Percentiles rank a stretch among this genome's conserved stretches.
phyloP scores from a whole-genome alignment of 2,888 invertebrate species.

The Eupithecia vulgata region DNA sequence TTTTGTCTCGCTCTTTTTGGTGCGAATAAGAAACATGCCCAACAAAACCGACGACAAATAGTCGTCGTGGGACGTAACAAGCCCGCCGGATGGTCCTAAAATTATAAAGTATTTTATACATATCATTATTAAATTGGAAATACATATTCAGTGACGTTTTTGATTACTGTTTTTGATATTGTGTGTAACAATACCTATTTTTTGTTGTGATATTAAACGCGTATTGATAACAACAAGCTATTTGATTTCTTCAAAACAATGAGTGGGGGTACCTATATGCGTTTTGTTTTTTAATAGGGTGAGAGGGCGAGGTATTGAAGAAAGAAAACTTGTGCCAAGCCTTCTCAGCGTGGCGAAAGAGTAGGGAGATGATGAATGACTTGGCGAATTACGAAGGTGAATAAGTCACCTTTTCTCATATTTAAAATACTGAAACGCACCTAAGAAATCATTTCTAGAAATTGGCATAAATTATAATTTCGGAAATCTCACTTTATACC shows the following conservation, averaged over 20 bases:
- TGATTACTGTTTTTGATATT: background rate
- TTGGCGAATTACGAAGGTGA: background rate
- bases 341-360: background rate
- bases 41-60: too few species aligned
- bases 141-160: background rate
- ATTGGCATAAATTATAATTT: background rate
- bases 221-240: background rate
- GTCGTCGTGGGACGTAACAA: too few species aligned
- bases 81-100: too few species aligned
- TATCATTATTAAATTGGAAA: background rate
- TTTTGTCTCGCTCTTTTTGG: too few species aligned
- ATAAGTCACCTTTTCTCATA: background rate
- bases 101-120: too few species aligned
- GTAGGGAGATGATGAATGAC: background rate
- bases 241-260: background rate
- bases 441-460: background rate
- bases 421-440: background rate
- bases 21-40: too few species aligned
- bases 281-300: background rate
- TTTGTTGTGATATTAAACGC: background rate
- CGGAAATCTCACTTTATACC: background rate
- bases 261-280: too few species aligned
- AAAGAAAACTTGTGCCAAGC: background rate
- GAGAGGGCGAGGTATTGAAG: background rate
- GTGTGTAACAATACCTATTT: background rate